Base-by-base conservation (phyloP, 2,888 invertebrate species). In the Folsomia manolachei region DNA sequence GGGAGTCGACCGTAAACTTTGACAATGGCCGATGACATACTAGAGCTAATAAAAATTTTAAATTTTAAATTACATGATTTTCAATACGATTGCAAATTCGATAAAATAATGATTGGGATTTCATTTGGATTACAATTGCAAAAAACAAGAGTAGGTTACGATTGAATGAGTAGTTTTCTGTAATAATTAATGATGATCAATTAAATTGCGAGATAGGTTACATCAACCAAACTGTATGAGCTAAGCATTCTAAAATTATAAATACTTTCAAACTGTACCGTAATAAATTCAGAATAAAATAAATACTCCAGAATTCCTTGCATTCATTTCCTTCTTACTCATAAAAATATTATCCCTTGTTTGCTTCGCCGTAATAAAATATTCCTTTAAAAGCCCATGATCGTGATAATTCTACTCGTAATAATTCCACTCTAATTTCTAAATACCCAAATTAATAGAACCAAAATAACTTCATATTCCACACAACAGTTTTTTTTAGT, bases 391-490 rank as follows among this genome's bases (percentile, higher is more conserved):
- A 39, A 39, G 39, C 39, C 39, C 39, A 21, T 60, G 60, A 21
- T 60, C 9, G 9, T 60, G 60, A 60, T 60, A 60, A 60, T 52
- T n/a, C n/a, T n/a, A n/a, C n/a, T n/a, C n/a, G n/a, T n/a, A 11
- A 18, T 18, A 56, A 56, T 56, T 56, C 56, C 11, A 52, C 11
- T 52, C 18, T 11, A 52, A 52, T 56, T 56, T 56, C 4, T 39
- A 39, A 39, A 39, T 39, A 39, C 39, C 4, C 14, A 14, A 39
- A 39, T 9, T 39, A 39, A 39, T 39, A 39, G 39, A 39, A 39
- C 39, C 39, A 39, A 39, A 63, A 26, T 27, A 63, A 61, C 69
- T 63, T 21, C 74, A 39, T 39, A 39, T 39, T 39, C 39, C 39
- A 39, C 39, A 39, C 39, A 39, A 39, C n/a, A n/a, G n/a, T n/a